Conservation (phyloP, 1,140 invertebrate genomes). For the Homarus americanus region DNA sequence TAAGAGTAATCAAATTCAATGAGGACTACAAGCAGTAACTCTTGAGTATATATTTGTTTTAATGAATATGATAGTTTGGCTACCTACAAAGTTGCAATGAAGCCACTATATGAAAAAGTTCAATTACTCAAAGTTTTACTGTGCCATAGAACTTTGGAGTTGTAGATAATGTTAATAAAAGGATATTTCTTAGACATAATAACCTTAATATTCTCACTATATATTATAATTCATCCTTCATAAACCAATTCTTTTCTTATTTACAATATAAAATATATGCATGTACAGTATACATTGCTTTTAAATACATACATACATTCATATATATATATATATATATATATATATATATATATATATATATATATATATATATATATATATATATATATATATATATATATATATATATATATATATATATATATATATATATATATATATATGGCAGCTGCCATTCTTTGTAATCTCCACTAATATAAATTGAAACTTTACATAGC, state of each 20-base stretch:
- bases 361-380: conserved; percentile 13
- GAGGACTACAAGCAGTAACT: background rate
- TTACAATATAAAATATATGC: background rate
- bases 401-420: conserved; percentile 25
- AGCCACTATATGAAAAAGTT: too few relatives aligned
- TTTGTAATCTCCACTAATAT: background rate
- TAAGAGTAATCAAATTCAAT: too few relatives aligned
- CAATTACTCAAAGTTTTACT: background rate
- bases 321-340: conserved; percentile 6
- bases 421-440: conserved; percentile 9
- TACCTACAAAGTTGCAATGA: too few relatives aligned
- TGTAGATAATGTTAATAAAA: background rate
- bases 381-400: conserved; percentile 20
- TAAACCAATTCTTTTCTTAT: background rate
- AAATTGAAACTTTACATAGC: background rate
- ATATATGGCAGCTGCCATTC: background rate
- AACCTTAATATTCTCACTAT: background rate
- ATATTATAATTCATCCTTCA: background rate
- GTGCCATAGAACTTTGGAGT: background rate
- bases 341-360: conserved; percentile 22
- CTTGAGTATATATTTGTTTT: background rate
- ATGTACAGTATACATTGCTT: too few relatives aligned
- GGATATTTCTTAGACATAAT: background rate
- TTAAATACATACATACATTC: background rate
- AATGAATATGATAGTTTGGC: background rate